These are phyloP conservation scores for Temnothorax unifasciatus DNA, from an alignment of 2,888 invertebrate genomes.

Conservation along the genomic window DNA sequence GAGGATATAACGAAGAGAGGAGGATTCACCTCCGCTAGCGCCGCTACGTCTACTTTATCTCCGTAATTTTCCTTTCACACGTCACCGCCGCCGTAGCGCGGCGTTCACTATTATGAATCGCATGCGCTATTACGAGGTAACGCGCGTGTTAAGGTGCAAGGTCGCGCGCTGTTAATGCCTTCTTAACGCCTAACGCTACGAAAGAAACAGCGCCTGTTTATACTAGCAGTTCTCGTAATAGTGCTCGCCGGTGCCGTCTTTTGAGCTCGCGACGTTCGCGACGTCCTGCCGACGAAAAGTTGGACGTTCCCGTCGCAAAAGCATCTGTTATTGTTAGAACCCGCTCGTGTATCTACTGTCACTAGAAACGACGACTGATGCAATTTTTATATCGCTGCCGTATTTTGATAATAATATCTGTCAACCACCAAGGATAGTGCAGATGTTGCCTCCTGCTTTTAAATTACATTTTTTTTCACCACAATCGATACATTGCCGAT, in stretches of 20 bases:
- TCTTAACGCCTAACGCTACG: constrained; percentile 32
- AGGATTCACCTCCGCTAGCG: constrained; percentile 20
- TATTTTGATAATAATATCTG: constrained; percentile 32
- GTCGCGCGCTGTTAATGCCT: constrained; percentile 52
- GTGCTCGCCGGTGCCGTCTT: not conserved
- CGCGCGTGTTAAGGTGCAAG: constrained; percentile 55
- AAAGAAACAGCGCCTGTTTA: constrained; percentile 46
- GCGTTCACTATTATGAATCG: constrained; percentile 31
- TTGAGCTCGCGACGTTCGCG: constrained; percentile 1
- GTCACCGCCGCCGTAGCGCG: constrained; percentile 42
- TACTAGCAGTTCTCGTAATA: constrained; percentile 41
- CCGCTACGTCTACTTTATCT: constrained; percentile 53
- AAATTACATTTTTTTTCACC: not conserved
- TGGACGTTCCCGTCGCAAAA: not conserved
- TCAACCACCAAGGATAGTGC: not conserved
- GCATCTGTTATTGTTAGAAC: constrained; percentile 24
- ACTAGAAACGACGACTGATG: constrained; percentile 4
- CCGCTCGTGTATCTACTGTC: constrained; percentile 13
- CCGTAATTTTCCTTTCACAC: constrained; percentile 57
- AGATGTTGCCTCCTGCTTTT: not conserved
- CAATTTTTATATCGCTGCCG: constrained; percentile 12
- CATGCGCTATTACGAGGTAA: constrained; percentile 50
- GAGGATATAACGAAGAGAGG: constrained; percentile 51
- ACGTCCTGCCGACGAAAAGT: constrained; percentile 14
- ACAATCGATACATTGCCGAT: not conserved